Evolutionary conservation across 2,888 invertebrate species (phyloP).

Genomic region (Celastrina argiolus): DNA sequence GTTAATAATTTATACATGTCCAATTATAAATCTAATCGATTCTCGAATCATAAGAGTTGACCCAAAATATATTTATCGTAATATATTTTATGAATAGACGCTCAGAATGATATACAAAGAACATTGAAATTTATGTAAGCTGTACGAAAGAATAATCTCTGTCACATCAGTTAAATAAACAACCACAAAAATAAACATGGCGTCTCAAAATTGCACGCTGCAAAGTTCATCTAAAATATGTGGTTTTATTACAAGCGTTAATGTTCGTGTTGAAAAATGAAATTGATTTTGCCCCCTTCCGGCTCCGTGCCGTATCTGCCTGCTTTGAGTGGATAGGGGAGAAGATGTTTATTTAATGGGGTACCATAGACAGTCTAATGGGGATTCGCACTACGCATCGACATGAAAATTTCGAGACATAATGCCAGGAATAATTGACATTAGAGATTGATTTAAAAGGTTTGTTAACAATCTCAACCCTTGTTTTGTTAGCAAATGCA

Average conservation of each 20-base stretch:
- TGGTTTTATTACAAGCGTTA: slow-evolving; percentile 61
- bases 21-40: too few species aligned
- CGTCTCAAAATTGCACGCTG: neutral
- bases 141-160: neutral
- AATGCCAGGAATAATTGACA: slow-evolving; percentile 20
- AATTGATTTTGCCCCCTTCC: slow-evolving; percentile 71
- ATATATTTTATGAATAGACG: too few species aligned
- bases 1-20: too few species aligned
- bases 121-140: neutral
- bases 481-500: slow-evolving; percentile 7
- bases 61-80: too few species aligned
- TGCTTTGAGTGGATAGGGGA: slow-evolving; percentile 67
- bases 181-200: neutral
- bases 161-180: neutral
- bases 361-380: slow-evolving; percentile 70
- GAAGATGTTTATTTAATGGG: slow-evolving; percentile 77
- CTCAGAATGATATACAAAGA: neutral
- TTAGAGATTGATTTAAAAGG: slow-evolving; percentile 16
- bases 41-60: too few species aligned
- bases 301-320: slow-evolving; percentile 74
- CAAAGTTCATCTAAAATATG: slow-evolving; percentile 25
- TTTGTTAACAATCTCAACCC: neutral
- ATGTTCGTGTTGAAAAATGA: slow-evolving; percentile 75
- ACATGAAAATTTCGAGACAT: slow-evolving; percentile 37
- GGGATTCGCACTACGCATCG: slow-evolving; percentile 49